Base-by-base conservation (phyloP, 2,113 vertebrate species). In the Rousettus leschenaultii region DNA sequence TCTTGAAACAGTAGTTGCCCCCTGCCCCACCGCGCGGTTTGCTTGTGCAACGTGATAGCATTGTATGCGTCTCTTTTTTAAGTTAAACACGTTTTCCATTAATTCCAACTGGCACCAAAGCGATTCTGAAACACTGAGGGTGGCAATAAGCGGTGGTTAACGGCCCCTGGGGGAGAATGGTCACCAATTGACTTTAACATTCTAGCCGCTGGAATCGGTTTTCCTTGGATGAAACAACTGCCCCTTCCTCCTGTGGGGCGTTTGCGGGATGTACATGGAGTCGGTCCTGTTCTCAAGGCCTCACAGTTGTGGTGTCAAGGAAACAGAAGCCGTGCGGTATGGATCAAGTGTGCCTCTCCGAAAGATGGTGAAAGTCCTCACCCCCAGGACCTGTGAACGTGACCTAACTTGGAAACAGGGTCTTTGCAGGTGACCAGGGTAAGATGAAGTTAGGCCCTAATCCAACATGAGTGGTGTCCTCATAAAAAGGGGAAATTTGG, bases 81-180 rank as follows among this genome's bases (percentile, higher is more conserved):
- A 96, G 96, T 92, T 38, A 16, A 82, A 95, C 87, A 74, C 63
- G 18, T 43, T 96, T 97, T 93, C 89, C 89, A 89, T 96, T 96
- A 85, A 88, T 57, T 95, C 86, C 86, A 95, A 89, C 89, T 45
- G 89, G 86, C 89, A 89, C 55, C 89, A 83, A 90, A 91, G 51
- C n/a, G 86, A 73, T 65, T 77, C 66, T 55, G 59, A 66, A 84
- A 48, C 59, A 6, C 40, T 0, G 28, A 90, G 61, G 87, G 71
- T 68, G 88, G 68, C n/a, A 7, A 6, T 21, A 43, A 38, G 51
- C 86, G 0, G 59, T 8, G 22, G 14, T 19, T 19, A 78, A 40
- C 26, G 7, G 45, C 28, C 48, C 59, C 75, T 63, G 26, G 51
- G n/a, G 71, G 84, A 66, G 80, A 43, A 33, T 45, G 3, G 14